Base-by-base conservation (phyloP, 2,888 invertebrate species). In the Apoderus coryli region DNA sequence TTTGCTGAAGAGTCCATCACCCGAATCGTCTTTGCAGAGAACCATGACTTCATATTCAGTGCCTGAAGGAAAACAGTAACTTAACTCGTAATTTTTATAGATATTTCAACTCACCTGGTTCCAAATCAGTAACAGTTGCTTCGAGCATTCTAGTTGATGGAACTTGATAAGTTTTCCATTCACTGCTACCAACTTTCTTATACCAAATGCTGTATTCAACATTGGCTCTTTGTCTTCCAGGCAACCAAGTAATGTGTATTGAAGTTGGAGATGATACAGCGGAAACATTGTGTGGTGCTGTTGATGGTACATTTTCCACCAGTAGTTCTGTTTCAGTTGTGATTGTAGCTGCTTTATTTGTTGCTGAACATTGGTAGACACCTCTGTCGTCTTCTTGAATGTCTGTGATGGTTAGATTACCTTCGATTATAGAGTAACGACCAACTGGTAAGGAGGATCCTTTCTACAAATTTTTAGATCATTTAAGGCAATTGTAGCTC, bases 41-140 rank as follows among this genome's bases (percentile, higher is more conserved):
- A 93, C 81, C 70, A 88, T 85, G 52, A 93, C 75, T 59, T 92
- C 89, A 58, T 92, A 92, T 50, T 78, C 74, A 12, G 76, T 68
- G 37, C 61, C 58, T 57, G 27, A 22, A 47, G 41, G 23, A 14
- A 28, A 28, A 11, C 6, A 9, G 5, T 12, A 16, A 10, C 9
- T 25, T 13, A 31, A 12, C 13, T 26, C 25, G 5, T 24, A 12
- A 16, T 16, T 16, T 7, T 5, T n/a, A n/a, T n/a, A n/a, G n/a
- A n/a, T 9, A 19, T 16, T 12, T 25, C 19, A 6, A n/a, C 19
- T 6, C 38, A 71, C 59, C 79, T 11, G 88, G 74, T 36, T 67
- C 64, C 42, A 93, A 65, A 42, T 77, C 76, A 41, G 71, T 69
- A 36, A 92, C 67, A 5, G 84, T 84, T 26, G 84, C 79, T 50